These are phyloP conservation scores for Anarrhichthys ocellatus DNA, from an alignment of 2,113 vertebrate genomes.

Conservation along the genomic window DNA sequence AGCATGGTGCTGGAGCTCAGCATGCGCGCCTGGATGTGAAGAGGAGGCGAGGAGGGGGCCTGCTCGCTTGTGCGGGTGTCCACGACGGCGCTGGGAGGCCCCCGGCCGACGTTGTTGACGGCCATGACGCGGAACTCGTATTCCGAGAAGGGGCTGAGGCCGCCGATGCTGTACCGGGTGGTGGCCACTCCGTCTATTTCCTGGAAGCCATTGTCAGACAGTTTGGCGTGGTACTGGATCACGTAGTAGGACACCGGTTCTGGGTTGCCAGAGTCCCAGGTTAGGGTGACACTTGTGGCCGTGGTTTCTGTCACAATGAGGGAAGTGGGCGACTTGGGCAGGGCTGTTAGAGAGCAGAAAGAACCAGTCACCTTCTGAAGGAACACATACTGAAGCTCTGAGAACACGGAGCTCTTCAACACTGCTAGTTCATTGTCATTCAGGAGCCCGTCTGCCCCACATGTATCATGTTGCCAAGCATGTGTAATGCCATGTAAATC, in stretches of 20 bases:
- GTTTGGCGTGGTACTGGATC: slow-evolving; percentile 92
- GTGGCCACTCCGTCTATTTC: slow-evolving; percentile 99
- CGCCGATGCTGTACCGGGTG: slow-evolving; percentile 96
- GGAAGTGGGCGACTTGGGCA: slow-evolving; percentile 92
- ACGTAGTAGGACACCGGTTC: slow-evolving; percentile 95
- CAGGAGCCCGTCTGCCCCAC: neutral
- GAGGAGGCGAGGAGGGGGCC: slow-evolving; percentile 93
- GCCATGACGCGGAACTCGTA: slow-evolving; percentile 94
- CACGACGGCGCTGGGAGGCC: slow-evolving; percentile 88
- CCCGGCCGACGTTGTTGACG: slow-evolving; percentile 95
- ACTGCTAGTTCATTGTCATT: slow-evolving; percentile 21
- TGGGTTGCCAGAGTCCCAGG: slow-evolving; percentile 96
- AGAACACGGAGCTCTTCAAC: neutral
- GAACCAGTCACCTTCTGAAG: slow-evolving; percentile 3
- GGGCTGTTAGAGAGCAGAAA: slow-evolving; percentile 81
- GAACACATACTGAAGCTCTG: neutral
- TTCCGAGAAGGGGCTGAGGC: slow-evolving; percentile 95
- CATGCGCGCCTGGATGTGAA: slow-evolving; percentile 93
- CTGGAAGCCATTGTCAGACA: slow-evolving; percentile 87
- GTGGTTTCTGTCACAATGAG: slow-evolving; percentile 96
- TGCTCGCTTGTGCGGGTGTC: slow-evolving; percentile 94
- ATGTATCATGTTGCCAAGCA: slow-evolving; percentile 10
- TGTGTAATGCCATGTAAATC: neutral
- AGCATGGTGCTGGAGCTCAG: slow-evolving; percentile 94
- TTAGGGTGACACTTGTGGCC: slow-evolving; percentile 97